These are phyloP conservation scores for Pegoplata infirma DNA, from an alignment of 2,888 invertebrate genomes.

Conservation along the genomic window DNA sequence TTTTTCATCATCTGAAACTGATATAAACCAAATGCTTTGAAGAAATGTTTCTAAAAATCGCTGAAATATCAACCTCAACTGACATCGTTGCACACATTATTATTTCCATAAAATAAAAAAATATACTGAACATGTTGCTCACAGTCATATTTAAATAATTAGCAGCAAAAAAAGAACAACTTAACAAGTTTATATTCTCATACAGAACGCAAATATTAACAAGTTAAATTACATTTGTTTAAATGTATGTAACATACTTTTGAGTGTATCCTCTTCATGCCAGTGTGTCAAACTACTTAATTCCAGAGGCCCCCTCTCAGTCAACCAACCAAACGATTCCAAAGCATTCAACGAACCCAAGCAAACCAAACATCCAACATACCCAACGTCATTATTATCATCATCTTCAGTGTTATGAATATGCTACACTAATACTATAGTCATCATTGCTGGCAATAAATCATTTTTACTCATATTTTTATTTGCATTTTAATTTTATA, in stretches of 20 bases:
- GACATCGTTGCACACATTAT: neutral
- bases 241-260: neutral
- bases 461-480: slow-evolving; percentile 72
- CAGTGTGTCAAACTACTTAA: slow-evolving; percentile 54
- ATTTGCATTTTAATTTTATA: slow-evolving; percentile 65
- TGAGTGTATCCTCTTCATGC: slow-evolving; percentile 14
- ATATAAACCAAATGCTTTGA: too few species aligned
- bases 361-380: slow-evolving; percentile 14
- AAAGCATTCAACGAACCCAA: slow-evolving; percentile 26
- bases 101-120: neutral
- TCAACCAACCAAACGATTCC: slow-evolving; percentile 40
- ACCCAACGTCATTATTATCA: slow-evolving; percentile 1
- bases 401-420: slow-evolving; percentile 5
- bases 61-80: too few species aligned
- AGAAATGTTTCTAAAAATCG: too few species aligned
- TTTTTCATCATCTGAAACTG: too few species aligned
- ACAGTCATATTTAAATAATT: slow-evolving; percentile 47
- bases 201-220: slow-evolving; percentile 28
- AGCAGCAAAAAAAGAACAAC: slow-evolving; percentile 33
- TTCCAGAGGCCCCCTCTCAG: slow-evolving; percentile 39
- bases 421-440: slow-evolving; percentile 27
- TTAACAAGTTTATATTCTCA: slow-evolving; percentile 36
- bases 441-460: slow-evolving; percentile 68
- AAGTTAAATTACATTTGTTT: neutral
- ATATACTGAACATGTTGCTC: neutral